Conservation (phyloP, 1,140 invertebrate species). For the Cotesia chilonis region DNA sequence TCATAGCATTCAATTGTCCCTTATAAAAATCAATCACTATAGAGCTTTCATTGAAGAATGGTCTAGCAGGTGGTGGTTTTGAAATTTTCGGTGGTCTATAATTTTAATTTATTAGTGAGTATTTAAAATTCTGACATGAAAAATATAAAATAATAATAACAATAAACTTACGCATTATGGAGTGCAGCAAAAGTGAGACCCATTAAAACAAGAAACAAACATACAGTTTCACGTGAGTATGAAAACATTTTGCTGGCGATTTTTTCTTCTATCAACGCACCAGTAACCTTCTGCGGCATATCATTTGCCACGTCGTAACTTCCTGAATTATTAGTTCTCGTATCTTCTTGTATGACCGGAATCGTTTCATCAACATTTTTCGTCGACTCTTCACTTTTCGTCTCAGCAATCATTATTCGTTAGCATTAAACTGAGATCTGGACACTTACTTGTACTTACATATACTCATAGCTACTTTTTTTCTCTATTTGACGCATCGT, state of each 20-base stretch:
- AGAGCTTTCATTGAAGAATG: slow-evolving; percentile 75
- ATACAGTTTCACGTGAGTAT: slow-evolving; percentile 59
- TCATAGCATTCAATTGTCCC: slow-evolving; percentile 73
- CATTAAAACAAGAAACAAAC: slow-evolving; percentile 61
- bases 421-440: slow-evolving; percentile 22
- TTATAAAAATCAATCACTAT: slow-evolving; percentile 77
- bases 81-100: slow-evolving; percentile 74
- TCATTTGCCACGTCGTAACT: slow-evolving; percentile 57
- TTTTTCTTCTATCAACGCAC: slow-evolving; percentile 47
- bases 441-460: not conserved
- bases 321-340: slow-evolving; percentile 43
- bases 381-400: slow-evolving; percentile 41
- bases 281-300: slow-evolving; percentile 31
- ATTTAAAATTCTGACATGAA: not conserved
- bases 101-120: slow-evolving; percentile 35
- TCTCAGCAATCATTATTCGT: slow-evolving; percentile 53
- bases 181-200: slow-evolving; percentile 62
- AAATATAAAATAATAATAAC: slow-evolving; percentile 32
- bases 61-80: slow-evolving; percentile 71
- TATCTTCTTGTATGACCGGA: slow-evolving; percentile 15
- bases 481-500: not conserved
- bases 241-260: slow-evolving; percentile 60
- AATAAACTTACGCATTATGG: slow-evolving; percentile 62
- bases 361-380: slow-evolving; percentile 55
- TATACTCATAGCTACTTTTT: too few species aligned